phyloP scores from a whole-genome alignment of 2,113 vertebrate species.

The Periophthalmus modestus region DNA sequence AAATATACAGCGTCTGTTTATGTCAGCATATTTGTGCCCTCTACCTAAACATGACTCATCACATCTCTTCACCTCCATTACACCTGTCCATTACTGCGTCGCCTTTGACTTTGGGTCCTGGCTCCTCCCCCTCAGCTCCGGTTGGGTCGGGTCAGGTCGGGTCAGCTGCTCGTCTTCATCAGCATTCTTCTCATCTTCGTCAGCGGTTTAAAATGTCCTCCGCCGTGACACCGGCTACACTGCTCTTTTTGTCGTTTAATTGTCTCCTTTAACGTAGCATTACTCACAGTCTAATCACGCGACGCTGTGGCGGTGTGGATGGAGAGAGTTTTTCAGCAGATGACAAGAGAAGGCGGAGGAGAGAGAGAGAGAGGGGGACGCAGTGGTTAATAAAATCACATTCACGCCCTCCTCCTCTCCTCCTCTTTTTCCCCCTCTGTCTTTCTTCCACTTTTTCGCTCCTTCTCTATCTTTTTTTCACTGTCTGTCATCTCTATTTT shows the following conservation, averaged over 20 bases:
- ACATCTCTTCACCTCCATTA: not conserved
- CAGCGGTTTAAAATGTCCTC: constrained; percentile 43
- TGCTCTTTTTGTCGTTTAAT: constrained; percentile 61
- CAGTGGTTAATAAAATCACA: constrained; percentile 68
- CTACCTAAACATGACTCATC: constrained; percentile 40
- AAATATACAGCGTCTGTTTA: too few relatives aligned
- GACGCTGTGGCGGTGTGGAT: constrained; percentile 43
- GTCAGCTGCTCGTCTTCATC: constrained; percentile 14
- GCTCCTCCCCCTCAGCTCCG: not conserved
- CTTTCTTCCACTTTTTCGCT: too few relatives aligned
- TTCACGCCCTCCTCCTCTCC: not conserved
- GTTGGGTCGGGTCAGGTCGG: not conserved
- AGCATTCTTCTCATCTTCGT: constrained; percentile 38
- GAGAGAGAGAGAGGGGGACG: constrained; percentile 35
- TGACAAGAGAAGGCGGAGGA: constrained; percentile 33
- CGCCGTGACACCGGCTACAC: constrained; percentile 37
- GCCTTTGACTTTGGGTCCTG: constrained; percentile 17
- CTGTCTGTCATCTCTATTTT: not conserved
- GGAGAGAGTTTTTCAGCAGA: constrained; percentile 30
- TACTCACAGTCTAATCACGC: constrained; percentile 61
- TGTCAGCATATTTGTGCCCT: not conserved
- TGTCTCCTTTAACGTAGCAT: constrained; percentile 43
- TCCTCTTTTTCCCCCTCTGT: too few relatives aligned
- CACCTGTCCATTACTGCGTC: constrained; percentile 13
- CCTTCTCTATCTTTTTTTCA: too few relatives aligned